These are phyloP conservation scores for Craterocephalus amniculus DNA, from an alignment of 2,797 vertebrate species.

Conservation along the genomic window DNA sequence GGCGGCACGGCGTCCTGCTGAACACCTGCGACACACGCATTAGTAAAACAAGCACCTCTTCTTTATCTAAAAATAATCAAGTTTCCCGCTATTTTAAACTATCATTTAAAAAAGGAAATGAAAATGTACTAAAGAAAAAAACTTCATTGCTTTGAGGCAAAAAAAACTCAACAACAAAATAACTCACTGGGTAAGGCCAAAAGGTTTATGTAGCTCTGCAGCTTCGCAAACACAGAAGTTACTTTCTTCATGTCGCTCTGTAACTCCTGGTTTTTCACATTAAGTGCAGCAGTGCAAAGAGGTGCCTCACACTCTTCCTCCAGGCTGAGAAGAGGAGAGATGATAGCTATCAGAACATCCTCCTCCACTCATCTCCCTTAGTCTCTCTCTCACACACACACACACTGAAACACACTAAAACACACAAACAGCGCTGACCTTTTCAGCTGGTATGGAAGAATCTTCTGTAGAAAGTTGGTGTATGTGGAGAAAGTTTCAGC, in stretches of 20 bases:
- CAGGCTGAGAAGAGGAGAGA: slow-evolving; percentile 81
- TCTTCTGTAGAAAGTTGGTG: slow-evolving; percentile 92
- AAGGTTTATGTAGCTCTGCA: slow-evolving; percentile 89
- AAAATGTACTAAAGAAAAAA: not conserved
- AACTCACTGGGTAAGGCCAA: slow-evolving; percentile 94
- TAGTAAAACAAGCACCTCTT: slow-evolving; percentile 18
- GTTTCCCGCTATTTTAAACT: not conserved
- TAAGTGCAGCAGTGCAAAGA: slow-evolving; percentile 89
- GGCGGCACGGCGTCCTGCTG: slow-evolving; percentile 88
- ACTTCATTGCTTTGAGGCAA: not conserved
- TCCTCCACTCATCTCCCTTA: slow-evolving; percentile 6
- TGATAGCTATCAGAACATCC: slow-evolving; percentile 22
- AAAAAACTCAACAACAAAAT: too few species aligned
- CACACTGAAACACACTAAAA: slow-evolving; percentile 2
- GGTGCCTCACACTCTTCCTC: slow-evolving; percentile 94
- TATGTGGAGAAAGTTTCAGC: slow-evolving; percentile 91
- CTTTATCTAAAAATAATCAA: not conserved
- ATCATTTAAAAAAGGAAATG: not conserved
- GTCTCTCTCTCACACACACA: slow-evolving; percentile 9
- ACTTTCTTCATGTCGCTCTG: slow-evolving; percentile 90
- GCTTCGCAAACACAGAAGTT: slow-evolving; percentile 91
- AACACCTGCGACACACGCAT: slow-evolving; percentile 82
- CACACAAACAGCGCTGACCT: slow-evolving; percentile 82
- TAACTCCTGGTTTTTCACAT: slow-evolving; percentile 89
- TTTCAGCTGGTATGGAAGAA: slow-evolving; percentile 98